phyloP scores from a whole-genome alignment of 1,140 invertebrate genomes.

The Pygmarrhopalites habei region DNA sequence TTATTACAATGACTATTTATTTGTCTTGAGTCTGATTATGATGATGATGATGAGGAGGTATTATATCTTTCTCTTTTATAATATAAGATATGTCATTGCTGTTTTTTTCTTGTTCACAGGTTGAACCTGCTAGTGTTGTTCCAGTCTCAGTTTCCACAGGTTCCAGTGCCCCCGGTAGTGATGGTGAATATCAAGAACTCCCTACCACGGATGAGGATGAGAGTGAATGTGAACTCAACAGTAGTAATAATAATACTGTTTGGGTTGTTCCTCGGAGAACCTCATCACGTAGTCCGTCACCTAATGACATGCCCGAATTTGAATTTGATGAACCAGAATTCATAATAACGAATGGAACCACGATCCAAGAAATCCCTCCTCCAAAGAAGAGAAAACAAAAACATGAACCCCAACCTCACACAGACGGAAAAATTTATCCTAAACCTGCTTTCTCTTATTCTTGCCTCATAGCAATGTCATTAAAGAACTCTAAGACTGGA shows the following conservation, averaged over 20 bases:
- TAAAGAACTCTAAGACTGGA: constrained; percentile 90
- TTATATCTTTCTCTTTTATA: no score
- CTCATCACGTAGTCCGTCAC: constrained; percentile 23
- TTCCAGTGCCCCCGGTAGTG: constrained; percentile 34
- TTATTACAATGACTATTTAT: no score
- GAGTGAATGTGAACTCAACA: constrained; percentile 29
- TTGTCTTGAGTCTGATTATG: constrained; percentile 1
- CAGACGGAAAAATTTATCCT: constrained; percentile 67
- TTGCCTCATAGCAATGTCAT: constrained; percentile 92
- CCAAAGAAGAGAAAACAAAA: constrained; percentile 38
- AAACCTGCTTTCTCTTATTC: constrained; percentile 97
- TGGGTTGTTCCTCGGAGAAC: constrained; percentile 25
- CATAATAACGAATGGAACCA: constrained; percentile 23
- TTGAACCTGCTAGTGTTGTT: constrained; percentile 38
- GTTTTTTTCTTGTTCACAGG: constrained; percentile 28
- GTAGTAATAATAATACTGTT: constrained; percentile 11
- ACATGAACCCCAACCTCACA: constrained; percentile 43
- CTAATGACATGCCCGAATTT: constrained; percentile 21
- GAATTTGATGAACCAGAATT: constrained; percentile 38
- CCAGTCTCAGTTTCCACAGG: constrained; percentile 30
- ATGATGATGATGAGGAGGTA: constrained; percentile 14
- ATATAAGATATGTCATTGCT: no score
- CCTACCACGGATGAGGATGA: constrained; percentile 38
- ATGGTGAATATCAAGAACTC: constrained; percentile 25
- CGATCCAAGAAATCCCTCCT: constrained; percentile 32